Evolutionary conservation across 2,888 invertebrate species (phyloP).

Genomic region (Lochmaea capreae): DNA sequence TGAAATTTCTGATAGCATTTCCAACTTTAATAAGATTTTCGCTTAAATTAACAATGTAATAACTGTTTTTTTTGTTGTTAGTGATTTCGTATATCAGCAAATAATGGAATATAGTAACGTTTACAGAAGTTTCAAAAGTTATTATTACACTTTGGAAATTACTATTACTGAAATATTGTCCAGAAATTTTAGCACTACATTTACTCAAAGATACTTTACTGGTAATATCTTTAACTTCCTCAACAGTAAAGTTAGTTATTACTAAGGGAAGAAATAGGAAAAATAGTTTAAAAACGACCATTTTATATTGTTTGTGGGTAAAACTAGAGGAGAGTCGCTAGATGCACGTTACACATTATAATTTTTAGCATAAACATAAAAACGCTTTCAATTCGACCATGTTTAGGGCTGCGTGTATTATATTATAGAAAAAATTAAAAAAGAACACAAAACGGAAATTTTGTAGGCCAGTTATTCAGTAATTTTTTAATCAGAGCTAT

Average conservation of each 20-base stretch:
- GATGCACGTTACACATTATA: too few relatives aligned
- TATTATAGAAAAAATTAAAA: background rate
- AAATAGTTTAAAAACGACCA: background rate
- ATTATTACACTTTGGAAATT: background rate
- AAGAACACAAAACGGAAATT: too few relatives aligned
- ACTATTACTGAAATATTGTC: background rate
- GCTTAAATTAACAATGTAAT: background rate
- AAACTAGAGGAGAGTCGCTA: too few relatives aligned
- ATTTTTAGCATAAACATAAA: background rate
- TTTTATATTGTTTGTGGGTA: background rate
- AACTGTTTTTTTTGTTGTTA: background rate
- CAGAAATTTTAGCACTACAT: background rate
- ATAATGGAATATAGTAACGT: background rate
- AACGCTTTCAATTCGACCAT: background rate
- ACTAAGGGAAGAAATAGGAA: background rate
- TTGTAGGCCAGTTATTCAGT: too few relatives aligned
- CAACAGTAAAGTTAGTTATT: background rate
- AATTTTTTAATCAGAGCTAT: too few relatives aligned
- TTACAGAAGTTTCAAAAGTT: background rate
- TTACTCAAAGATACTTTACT: background rate
- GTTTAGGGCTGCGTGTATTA: background rate
- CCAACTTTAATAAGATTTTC: background rate
- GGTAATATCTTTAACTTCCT: background rate
- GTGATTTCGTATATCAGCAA: background rate
- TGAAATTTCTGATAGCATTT: background rate